phyloP scores from a whole-genome alignment of 2,888 invertebrate genomes.

The Drosophila flavopinicola region DNA sequence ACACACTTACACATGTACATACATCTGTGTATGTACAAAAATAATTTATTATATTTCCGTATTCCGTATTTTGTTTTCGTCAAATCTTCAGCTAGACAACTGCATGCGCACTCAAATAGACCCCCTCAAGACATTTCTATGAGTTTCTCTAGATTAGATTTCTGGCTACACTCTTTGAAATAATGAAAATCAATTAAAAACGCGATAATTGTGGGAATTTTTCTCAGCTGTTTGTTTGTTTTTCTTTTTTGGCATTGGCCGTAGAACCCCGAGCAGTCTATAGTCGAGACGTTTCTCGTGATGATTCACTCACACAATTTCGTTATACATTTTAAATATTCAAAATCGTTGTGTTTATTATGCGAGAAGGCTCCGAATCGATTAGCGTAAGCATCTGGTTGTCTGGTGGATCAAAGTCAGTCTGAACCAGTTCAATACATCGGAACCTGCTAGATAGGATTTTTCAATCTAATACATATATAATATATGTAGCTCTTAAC shows the following conservation, averaged over 20 bases:
- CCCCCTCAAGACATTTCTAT: slow-evolving; percentile 20
- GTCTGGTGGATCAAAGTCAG: background rate
- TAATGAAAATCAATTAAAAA: slow-evolving; percentile 21
- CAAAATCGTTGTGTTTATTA: background rate
- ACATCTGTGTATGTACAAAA: background rate
- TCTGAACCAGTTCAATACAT: slow-evolving; percentile 9
- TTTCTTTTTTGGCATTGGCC: slow-evolving; percentile 2
- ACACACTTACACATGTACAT: slow-evolving; percentile 5
- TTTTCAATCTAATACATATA: too few species aligned
- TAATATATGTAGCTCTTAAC: too few species aligned
- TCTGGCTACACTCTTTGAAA: slow-evolving; percentile 4
- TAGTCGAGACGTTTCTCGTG: background rate
- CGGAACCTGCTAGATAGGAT: too few species aligned
- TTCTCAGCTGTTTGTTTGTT: slow-evolving; percentile 8
- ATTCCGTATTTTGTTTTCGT: slow-evolving; percentile 21
- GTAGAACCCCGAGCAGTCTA: slow-evolving; percentile 3
- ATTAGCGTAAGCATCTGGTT: background rate
- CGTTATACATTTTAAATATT: background rate
- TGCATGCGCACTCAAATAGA: slow-evolving; percentile 2
- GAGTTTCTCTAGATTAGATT: slow-evolving; percentile 4
- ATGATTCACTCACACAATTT: slow-evolving; percentile 16
- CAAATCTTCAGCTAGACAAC: slow-evolving; percentile 15
- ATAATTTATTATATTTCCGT: slow-evolving; percentile 31
- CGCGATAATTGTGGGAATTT: slow-evolving; percentile 12
- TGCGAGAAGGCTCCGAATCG: background rate